Conservation (phyloP, 2,797 vertebrate genomes). For the Neosilurus hyrtlii region DNA sequence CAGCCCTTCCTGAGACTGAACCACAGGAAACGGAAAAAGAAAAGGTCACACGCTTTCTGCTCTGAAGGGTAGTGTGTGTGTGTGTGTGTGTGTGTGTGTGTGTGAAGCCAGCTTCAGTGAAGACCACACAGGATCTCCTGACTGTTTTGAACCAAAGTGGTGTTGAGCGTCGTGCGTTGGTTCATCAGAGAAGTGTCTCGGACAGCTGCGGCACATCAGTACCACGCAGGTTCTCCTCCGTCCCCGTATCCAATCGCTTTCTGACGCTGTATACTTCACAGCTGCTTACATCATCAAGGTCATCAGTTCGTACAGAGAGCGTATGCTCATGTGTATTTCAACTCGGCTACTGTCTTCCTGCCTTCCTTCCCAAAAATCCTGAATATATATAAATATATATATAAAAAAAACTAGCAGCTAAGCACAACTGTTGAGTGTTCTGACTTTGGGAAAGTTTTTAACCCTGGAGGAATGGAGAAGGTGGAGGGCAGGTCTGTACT, state of each 20-base stretch:
- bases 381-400: background rate
- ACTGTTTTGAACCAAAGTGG: conserved; percentile 79
- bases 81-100: background rate
- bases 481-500: conserved; percentile 32
- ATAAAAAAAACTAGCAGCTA: background rate
- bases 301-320: background rate
- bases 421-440: conserved; percentile 26
- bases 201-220: conserved; percentile 60
- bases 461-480: background rate
- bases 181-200: conserved; percentile 64
- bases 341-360: conserved; percentile 15
- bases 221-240: conserved; percentile 53
- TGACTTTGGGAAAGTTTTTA: background rate
- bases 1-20: conserved; percentile 8
- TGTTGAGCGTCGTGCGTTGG: conserved; percentile 66
- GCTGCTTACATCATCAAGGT: background rate
- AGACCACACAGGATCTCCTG: conserved; percentile 69
- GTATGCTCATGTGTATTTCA: background rate
- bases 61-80: background rate
- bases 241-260: conserved; percentile 40
- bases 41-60: conserved; percentile 10
- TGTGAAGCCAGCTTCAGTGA: conserved; percentile 45
- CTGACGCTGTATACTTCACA: conserved; percentile 40
- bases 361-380: background rate
- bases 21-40: conserved; percentile 22